Conservation (phyloP, 2,888 invertebrate genomes). For the Schizotus pectinicornis region DNA sequence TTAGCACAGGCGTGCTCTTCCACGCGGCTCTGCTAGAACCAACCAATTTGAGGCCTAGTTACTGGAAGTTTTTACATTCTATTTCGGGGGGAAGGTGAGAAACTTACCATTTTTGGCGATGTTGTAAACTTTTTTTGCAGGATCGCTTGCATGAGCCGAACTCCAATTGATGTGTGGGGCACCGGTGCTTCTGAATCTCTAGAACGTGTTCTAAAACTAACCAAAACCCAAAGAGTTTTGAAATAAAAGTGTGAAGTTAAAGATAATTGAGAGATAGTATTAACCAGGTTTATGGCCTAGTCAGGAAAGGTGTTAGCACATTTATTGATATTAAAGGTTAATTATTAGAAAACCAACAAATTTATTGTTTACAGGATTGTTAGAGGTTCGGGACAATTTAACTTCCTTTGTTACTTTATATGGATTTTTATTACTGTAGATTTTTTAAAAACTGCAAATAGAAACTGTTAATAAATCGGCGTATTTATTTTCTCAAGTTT, state of each 20-base stretch:
- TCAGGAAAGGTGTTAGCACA: background rate
- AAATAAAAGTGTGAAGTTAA: no score
- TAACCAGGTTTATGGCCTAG: constrained; percentile 9
- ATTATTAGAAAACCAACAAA: constrained; percentile 10
- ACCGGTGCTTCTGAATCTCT: constrained; percentile 62
- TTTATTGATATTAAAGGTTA: background rate
- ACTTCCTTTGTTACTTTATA: no score
- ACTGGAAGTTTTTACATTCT: constrained; percentile 79
- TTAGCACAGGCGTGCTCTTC: constrained; percentile 79
- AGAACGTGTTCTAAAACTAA: constrained; percentile 56
- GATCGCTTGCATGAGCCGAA: constrained; percentile 66
- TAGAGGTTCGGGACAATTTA: constrained; percentile 2
- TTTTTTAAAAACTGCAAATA: no score
- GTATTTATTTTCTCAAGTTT: constrained; percentile 3
- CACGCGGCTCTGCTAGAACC: constrained; percentile 82
- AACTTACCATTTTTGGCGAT: constrained; percentile 24
- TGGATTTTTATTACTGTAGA: no score
- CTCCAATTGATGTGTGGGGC: constrained; percentile 67
- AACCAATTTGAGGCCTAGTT: constrained; percentile 77
- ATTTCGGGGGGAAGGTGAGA: constrained; percentile 73
- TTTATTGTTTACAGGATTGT: constrained; percentile 11
- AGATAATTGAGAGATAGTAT: no score
- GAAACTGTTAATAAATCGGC: background rate
- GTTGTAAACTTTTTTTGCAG: constrained; percentile 52
- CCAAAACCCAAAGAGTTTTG: constrained; percentile 52